phyloP scores from a whole-genome alignment of 2,113 vertebrate genomes.

The Neolamprologus modestus region DNA sequence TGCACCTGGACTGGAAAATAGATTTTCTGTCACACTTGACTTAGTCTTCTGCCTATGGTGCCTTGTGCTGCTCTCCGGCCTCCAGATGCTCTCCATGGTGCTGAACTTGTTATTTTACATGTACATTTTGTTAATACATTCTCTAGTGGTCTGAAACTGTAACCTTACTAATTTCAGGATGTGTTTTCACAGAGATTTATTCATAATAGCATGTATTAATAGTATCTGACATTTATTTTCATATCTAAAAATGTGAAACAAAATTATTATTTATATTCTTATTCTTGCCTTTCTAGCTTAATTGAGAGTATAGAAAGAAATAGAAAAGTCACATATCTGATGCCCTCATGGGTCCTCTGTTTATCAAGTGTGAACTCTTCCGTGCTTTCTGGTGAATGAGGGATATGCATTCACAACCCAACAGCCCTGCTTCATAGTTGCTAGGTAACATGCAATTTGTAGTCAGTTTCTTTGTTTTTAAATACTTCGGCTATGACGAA shows the following conservation, averaged over 20 bases:
- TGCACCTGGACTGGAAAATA: background rate
- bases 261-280: background rate
- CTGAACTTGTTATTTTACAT: background rate
- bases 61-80: background rate
- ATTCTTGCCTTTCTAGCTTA: background rate
- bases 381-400: background rate
- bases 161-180: background rate
- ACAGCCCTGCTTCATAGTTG: background rate
- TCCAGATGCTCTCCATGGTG: background rate
- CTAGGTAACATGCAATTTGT: conserved; percentile 1
- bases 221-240: background rate
- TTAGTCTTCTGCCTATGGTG: background rate
- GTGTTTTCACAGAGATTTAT: background rate
- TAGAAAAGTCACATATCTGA: background rate
- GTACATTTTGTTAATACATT: background rate
- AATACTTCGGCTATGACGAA: background rate
- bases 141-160: background rate
- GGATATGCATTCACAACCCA: background rate
- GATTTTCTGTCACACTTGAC: background rate
- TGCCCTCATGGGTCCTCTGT: background rate
- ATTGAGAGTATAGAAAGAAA: background rate
- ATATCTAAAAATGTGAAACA: background rate
- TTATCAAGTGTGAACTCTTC: background rate
- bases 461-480: background rate
- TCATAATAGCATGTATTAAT: background rate